These are phyloP conservation scores for Sardinella longiceps DNA, from an alignment of 2,797 vertebrate genomes.

Conservation along the genomic window DNA sequence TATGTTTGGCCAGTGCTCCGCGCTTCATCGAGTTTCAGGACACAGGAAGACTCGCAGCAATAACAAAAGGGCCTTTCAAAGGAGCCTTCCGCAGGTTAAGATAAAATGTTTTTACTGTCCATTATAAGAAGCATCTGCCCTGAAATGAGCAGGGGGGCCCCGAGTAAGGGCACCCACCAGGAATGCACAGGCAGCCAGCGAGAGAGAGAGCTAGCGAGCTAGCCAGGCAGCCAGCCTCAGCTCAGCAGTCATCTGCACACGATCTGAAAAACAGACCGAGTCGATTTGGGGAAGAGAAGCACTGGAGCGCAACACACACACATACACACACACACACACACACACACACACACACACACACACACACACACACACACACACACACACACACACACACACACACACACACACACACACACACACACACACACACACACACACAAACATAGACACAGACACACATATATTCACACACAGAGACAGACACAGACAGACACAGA, in stretches of 20 bases:
- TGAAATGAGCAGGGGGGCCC: constrained; percentile 57
- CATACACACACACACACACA: too few relatives aligned
- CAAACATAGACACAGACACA: too few relatives aligned
- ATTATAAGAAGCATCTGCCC: constrained; percentile 78
- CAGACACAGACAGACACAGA: background rate
- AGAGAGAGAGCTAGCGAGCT: too few relatives aligned
- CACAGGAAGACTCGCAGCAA: constrained; percentile 76
- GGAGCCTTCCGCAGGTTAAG: constrained; percentile 31
- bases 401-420: background rate
- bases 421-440: background rate
- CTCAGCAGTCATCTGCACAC: constrained; percentile 19
- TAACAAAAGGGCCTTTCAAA: constrained; percentile 75
- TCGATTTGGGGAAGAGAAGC: background rate
- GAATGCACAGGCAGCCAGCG: background rate
- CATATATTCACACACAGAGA: background rate
- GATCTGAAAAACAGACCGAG: background rate
- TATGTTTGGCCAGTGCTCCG: constrained; percentile 60
- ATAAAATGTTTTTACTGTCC: constrained; percentile 68
- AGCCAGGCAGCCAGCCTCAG: background rate
- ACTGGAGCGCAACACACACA: background rate
- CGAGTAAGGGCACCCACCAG: constrained; percentile 60
- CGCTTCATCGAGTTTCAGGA: constrained; percentile 75
- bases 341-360: background rate
- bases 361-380: background rate
- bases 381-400: background rate